These are phyloP conservation scores for Aricia agestis DNA, from an alignment of 1,140 invertebrate genomes.

Conservation along the genomic window DNA sequence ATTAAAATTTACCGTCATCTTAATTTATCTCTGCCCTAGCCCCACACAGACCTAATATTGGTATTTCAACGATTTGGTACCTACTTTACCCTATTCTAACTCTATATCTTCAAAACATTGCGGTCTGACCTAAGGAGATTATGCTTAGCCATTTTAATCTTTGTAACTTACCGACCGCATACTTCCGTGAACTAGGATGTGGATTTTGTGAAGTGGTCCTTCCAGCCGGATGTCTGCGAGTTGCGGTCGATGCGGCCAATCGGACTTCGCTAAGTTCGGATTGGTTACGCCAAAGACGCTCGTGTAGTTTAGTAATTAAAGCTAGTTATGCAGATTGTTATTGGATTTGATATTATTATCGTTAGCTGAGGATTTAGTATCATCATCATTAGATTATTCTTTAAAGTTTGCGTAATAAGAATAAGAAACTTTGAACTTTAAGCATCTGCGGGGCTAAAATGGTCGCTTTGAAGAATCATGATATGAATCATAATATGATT, in stretches of 20 bases:
- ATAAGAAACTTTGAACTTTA: too few species aligned
- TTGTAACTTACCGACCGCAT: not conserved
- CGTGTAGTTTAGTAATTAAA: not conserved
- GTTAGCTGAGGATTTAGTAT: too few species aligned
- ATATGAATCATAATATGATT: too few species aligned
- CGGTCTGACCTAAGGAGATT: not conserved
- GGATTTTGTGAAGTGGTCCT: not conserved
- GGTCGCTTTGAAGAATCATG: too few species aligned
- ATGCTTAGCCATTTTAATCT: not conserved
- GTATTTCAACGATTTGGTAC: too few species aligned
- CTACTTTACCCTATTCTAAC: not conserved
- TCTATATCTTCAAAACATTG: not conserved
- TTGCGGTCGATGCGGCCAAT: not conserved
- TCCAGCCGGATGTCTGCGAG: not conserved
- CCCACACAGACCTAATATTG: too few species aligned
- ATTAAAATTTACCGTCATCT: too few species aligned
- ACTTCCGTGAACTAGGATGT: not conserved
- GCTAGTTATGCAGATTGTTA: not conserved
- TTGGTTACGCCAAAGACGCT: not conserved
- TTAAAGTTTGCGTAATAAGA: too few species aligned
- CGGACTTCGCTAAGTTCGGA: not conserved
- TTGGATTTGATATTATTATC: too few species aligned
- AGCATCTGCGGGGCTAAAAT: too few species aligned
- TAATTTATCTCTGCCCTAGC: too few species aligned
- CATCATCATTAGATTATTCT: too few species aligned